Base-by-base conservation (phyloP, 1,140 invertebrate genomes). In the Fragariocoptes setiger region DNA sequence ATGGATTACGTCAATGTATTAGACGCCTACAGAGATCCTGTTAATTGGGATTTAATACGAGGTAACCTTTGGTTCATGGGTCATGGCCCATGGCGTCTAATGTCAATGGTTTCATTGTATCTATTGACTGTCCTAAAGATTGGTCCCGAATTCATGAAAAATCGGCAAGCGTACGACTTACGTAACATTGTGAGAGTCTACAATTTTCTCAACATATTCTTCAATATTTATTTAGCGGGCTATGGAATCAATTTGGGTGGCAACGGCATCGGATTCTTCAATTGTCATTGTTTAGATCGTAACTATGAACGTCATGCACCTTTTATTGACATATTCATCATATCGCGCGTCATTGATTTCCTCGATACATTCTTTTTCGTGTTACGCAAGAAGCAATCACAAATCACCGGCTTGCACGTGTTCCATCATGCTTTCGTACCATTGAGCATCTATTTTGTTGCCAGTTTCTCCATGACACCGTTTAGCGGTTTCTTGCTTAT, bases 271-370 rank as follows among this genome's bases (percentile, higher is more conserved):
- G 21, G 14, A 5, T 15, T 31, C 14, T 14, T 41, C 8, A 15
- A n/a, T n/a, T n/a, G n/a, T n/a, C n/a, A n/a, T n/a, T n/a, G n/a
- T n/a, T n/a, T n/a, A n/a, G n/a, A n/a, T n/a, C n/a, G n/a, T 22
- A 2, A 45, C 19, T 18, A 21, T 38, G 8, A n/a, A n/a, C n/a
- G 19, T 21, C n/a, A 25, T 25, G 1, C 22, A 14, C 8, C 18
- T 31, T n/a, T 4, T 12, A 2, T 4, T 43, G n/a, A 16, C 19
- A 17, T 50, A 44, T 16, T 36, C 38, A 65, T 92, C 88, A 57
- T 92, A 88, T 60, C 73, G 88, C 56, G 86, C 82, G n/a, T n/a
- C n/a, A n/a, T 90, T 17, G 85, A 94, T 57, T 83, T 94, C 55
- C 69, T 74, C 48, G 85, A 92, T 55, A 90, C 83, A 0, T 66